Evolutionary conservation across 1,140 invertebrate genomes (phyloP).

Genomic region (Caerostris extrusa): DNA sequence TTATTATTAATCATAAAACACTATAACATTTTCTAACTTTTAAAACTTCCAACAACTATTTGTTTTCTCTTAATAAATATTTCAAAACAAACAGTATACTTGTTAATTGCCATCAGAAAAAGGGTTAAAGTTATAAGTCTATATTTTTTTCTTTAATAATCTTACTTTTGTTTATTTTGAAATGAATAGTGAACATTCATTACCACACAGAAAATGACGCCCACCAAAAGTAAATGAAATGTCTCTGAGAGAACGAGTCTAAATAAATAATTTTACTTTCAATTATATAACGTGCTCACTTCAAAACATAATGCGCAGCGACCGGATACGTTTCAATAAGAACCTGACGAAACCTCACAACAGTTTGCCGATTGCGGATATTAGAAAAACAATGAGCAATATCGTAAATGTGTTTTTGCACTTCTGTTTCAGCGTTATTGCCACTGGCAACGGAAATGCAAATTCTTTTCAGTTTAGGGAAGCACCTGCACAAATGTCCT

Average conservation of each 20-base stretch:
- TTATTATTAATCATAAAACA: too few relatives aligned
- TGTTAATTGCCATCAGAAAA: too few relatives aligned
- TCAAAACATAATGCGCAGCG: neutral
- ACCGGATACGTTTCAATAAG: conserved; percentile 64
- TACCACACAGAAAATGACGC: neutral
- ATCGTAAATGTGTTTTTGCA: conserved; percentile 36
- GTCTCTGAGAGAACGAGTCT: neutral
- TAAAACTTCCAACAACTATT: too few relatives aligned
- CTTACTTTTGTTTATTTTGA: neutral
- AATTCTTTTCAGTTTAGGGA: conserved; percentile 39
- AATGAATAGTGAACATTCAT: neutral
- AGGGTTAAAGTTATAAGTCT: too few relatives aligned
- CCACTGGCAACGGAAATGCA: conserved; percentile 74
- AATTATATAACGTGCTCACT: conserved; percentile 44
- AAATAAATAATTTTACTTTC: conserved; percentile 32
- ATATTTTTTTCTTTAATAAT: neutral
- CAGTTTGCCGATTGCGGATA: conserved; percentile 41
- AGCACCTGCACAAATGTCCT: conserved; percentile 70
- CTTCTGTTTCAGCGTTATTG: conserved; percentile 32
- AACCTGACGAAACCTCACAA: conserved; percentile 20
- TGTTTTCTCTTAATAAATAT: too few relatives aligned
- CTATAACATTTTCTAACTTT: too few relatives aligned
- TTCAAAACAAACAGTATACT: too few relatives aligned
- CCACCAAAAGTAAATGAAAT: neutral
- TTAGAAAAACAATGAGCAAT: conserved; percentile 62